Base-by-base conservation (phyloP, 2,113 vertebrate genomes). In the Myrmecophaga tridactyla region DNA sequence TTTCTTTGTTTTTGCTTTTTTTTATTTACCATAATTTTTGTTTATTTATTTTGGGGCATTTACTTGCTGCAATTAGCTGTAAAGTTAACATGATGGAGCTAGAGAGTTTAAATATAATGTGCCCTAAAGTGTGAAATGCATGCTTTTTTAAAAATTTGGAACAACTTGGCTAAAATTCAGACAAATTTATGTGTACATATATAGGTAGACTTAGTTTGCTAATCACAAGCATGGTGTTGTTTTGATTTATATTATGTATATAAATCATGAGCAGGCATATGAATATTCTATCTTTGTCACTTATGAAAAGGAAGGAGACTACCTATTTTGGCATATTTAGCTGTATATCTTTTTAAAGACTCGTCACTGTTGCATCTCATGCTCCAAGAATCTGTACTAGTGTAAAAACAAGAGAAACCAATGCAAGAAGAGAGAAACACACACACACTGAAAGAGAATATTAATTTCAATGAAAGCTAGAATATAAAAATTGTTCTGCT, bases 321-420 rank as follows among this genome's bases (percentile, higher is more conserved):
- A 83, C 46, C 4, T 89, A 15, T 39, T 84, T 84, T 39, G 1
- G n/a, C 4, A n/a, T 36, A 62, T 31, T 73, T 3, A 89, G 39
- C 0, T 72, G 53, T 3, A 41, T 29, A 48, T 41, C n/a, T 41
- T 48, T 11, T 2, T 73, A 43, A 48, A 9, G 0, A 1, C 8
- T 48, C 1, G 39, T 39, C 4, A 62, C 36, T 65, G 3, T 62
- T n/a, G 13, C 25, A 15, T 39, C 23, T 65, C 5, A 51, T 14
- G 25, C 1, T 90, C 31, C n/a, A n/a, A 53, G 43, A 70, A 5
- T 69, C 31, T 84, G 23, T 15, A 76, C 13, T 75, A 67, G 21
- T 27, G 1, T 39, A 46, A 77, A 73, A 75, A 0, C 3, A 62
- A 63, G 23, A 65, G 29, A 92, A 78, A 34, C 46, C 7, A 4